These are phyloP conservation scores for Drosophila kepulauana DNA, from an alignment of 1,140 invertebrate genomes.

Conservation along the genomic window DNA sequence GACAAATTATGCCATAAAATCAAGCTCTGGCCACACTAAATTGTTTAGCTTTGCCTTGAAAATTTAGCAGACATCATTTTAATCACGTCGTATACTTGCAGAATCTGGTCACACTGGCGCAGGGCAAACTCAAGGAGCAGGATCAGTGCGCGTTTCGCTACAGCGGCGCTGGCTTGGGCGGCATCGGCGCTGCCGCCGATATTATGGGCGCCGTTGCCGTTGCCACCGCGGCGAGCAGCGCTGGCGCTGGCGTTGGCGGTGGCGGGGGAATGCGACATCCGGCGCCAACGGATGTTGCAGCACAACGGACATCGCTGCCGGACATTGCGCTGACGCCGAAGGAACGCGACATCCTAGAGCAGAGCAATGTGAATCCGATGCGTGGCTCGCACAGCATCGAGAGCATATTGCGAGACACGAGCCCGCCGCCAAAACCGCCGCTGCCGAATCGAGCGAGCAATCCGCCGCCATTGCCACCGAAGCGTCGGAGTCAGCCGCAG, in stretches of 20 bases:
- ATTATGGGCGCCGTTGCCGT: constrained; percentile 68
- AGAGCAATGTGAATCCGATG: constrained; percentile 86
- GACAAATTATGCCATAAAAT: no score
- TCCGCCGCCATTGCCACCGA: constrained; percentile 92
- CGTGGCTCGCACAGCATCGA: constrained; percentile 91
- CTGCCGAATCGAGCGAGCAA: constrained; percentile 87
- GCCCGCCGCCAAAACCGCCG: constrained; percentile 94
- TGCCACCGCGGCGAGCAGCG: constrained; percentile 37
- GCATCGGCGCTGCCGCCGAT: constrained; percentile 70
- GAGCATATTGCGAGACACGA: constrained; percentile 86
- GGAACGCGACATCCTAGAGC: constrained; percentile 82
- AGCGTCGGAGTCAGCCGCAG: constrained; percentile 87
- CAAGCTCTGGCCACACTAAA: not conserved
- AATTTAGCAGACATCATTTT: not conserved
- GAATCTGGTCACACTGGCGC: constrained; percentile 88
- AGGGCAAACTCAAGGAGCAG: constrained; percentile 88
- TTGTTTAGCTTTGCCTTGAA: not conserved
- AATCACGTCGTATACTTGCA: constrained; percentile 64
- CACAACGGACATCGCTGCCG: constrained; percentile 87
- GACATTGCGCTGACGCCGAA: constrained; percentile 93
- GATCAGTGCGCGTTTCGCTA: constrained; percentile 75
- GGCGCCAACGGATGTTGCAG: constrained; percentile 45
- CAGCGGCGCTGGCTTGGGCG: constrained; percentile 53
- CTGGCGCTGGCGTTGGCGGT: constrained; percentile 32
- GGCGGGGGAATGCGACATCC: constrained; percentile 52